These are phyloP conservation scores for Ornithorhynchus anatinus DNA, from an alignment of 2,113 vertebrate genomes.

Conservation along the genomic window DNA sequence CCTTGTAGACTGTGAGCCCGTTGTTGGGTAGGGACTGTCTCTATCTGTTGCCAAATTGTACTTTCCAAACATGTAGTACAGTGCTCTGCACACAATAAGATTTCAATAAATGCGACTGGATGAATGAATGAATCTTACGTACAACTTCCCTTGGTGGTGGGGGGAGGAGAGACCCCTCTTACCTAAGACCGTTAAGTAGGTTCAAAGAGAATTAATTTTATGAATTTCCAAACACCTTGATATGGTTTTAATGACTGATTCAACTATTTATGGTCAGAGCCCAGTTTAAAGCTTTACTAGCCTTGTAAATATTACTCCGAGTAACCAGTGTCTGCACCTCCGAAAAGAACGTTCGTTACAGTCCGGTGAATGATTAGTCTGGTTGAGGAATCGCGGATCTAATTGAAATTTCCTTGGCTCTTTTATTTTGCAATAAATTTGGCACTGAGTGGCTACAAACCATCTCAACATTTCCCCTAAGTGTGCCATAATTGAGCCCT, in stretches of 20 bases:
- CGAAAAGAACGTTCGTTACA: slow-evolving; percentile 5
- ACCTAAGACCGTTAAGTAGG: background rate
- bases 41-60: too few relatives aligned
- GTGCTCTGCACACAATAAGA: too few relatives aligned
- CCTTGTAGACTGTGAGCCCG: too few relatives aligned
- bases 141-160: background rate
- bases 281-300: background rate
- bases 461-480: slow-evolving; percentile 20
- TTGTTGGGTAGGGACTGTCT: too few relatives aligned
- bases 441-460: background rate
- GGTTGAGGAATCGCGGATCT: background rate
- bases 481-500: background rate
- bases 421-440: slow-evolving; percentile 12
- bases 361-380: background rate
- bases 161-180: background rate
- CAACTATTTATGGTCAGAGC: background rate
- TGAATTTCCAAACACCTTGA: background rate
- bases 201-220: background rate
- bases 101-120: too few relatives aligned
- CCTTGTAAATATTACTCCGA: background rate
- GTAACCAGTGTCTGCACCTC: background rate
- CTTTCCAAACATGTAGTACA: too few relatives aligned
- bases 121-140: slow-evolving; percentile 8
- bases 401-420: slow-evolving; percentile 11
- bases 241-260: background rate